A percentile compares a stretch with the other conserved stretches of the same genome.
Evolutionary conservation across 2,888 invertebrate genomes (phyloP).

Genomic region (Caenorhabditis japonica): DNA sequence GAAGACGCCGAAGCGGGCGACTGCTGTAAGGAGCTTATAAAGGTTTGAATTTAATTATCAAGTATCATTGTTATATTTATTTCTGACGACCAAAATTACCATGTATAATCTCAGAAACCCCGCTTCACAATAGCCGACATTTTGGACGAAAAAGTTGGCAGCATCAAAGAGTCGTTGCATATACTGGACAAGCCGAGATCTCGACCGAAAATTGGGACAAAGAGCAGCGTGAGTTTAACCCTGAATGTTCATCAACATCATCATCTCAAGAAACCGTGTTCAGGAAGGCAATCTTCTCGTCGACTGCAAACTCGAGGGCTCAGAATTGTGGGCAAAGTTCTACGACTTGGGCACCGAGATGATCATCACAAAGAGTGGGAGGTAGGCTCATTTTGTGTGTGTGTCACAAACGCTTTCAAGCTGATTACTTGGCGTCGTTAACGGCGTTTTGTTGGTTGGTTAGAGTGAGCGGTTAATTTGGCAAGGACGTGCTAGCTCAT

Average conservation of each 20-base stretch:
- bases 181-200: slow-evolving; percentile 11
- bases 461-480: slow-evolving; percentile 22
- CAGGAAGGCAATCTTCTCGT: slow-evolving; percentile 77
- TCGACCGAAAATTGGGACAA: slow-evolving; percentile 30
- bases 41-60: too few relatives aligned
- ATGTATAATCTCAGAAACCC: slow-evolving; percentile 28
- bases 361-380: slow-evolving; percentile 97
- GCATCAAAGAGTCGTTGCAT: slow-evolving; percentile 2
- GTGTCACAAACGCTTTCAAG: slow-evolving; percentile 20
- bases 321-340: slow-evolving; percentile 98
- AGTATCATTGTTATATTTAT: too few relatives aligned
- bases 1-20: too few relatives aligned
- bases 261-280: too few relatives aligned
- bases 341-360: slow-evolving; percentile 89
- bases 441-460: neutral
- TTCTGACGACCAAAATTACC: too few relatives aligned
- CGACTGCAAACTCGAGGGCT: slow-evolving; percentile 92
- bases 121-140: slow-evolving; percentile 48
- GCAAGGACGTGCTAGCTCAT: slow-evolving; percentile 25
- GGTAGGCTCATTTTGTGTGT: slow-evolving; percentile 81
- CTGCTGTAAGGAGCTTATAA: too few relatives aligned
- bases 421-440: slow-evolving; percentile 36
- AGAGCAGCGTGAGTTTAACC: slow-evolving; percentile 32
- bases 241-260: too few relatives aligned
- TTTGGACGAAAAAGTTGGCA: slow-evolving; percentile 31